Conservation (phyloP, 2,888 invertebrate genomes). For the Orchesellides sinensis region DNA sequence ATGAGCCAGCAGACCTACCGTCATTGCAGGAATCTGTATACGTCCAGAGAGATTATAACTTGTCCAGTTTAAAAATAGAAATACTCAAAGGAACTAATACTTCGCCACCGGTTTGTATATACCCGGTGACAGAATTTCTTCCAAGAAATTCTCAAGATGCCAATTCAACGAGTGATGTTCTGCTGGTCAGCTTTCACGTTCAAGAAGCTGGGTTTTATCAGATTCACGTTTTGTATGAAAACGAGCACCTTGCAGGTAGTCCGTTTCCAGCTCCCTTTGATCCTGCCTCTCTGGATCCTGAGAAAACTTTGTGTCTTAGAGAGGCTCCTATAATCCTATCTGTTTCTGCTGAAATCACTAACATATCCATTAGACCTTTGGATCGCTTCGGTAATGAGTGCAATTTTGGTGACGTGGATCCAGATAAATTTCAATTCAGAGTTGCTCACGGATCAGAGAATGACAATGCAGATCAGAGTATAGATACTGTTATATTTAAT, state of each 20-base stretch:
- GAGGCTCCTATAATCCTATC: conserved; percentile 70
- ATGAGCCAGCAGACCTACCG: conserved; percentile 52
- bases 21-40: conserved; percentile 59
- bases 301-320: conserved; percentile 68
- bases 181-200: conserved; percentile 78
- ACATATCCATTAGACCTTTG: conserved; percentile 67
- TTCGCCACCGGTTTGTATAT: conserved; percentile 55
- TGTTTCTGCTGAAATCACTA: conserved; percentile 59
- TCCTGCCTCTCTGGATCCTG: conserved; percentile 76
- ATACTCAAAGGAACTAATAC: conserved; percentile 60
- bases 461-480: conserved; percentile 21
- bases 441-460: conserved; percentile 61
- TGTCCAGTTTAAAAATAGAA: conserved; percentile 63
- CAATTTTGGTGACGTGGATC: conserved; percentile 70
- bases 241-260: conserved; percentile 77
- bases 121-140: conserved; percentile 76
- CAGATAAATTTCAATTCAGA: conserved; percentile 62
- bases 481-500: conserved; percentile 69
- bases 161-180: conserved; percentile 76
- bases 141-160: conserved; percentile 75
- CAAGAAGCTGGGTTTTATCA: conserved; percentile 78
- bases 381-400: conserved; percentile 73
- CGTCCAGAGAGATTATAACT: conserved; percentile 61
- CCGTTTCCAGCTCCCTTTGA: conserved; percentile 78
- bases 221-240: conserved; percentile 77